phyloP scores from a whole-genome alignment of 2,888 invertebrate species.

The Eupithecia abbreviata region DNA sequence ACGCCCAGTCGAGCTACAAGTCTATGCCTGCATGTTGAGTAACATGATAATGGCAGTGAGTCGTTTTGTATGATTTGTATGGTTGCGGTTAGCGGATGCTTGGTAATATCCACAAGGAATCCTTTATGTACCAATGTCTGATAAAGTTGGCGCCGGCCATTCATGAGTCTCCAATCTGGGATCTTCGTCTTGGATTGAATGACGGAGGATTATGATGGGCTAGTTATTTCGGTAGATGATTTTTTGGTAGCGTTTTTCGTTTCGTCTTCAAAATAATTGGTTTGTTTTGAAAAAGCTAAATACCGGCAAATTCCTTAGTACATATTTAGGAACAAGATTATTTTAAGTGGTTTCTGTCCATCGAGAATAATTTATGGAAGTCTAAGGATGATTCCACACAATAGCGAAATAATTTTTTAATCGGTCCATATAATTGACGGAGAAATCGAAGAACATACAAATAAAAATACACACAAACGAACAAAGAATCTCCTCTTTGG shows the following conservation, averaged over 20 bases:
- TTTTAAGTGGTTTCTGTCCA: too few species aligned
- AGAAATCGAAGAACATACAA: too few species aligned
- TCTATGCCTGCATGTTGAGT: conserved; percentile 27
- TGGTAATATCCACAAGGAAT: conserved; percentile 62
- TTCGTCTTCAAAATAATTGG: too few species aligned
- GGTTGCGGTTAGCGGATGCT: conserved; percentile 66
- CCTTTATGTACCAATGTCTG: conserved; percentile 67
- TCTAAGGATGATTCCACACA: too few species aligned
- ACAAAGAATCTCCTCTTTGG: too few species aligned
- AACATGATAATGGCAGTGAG: conserved; percentile 56
- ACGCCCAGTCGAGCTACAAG: conserved; percentile 16
- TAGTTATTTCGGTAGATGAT: neutral
- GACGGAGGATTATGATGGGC: neutral
- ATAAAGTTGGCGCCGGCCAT: conserved; percentile 43
- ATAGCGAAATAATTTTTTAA: too few species aligned
- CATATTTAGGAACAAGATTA: too few species aligned
- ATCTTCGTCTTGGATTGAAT: conserved; percentile 19
- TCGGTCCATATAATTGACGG: too few species aligned
- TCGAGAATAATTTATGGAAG: too few species aligned
- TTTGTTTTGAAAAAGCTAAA: too few species aligned
- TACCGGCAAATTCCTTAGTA: too few species aligned
- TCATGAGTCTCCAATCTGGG: conserved; percentile 37
- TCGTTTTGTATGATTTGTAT: conserved; percentile 57
- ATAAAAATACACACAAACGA: too few species aligned
- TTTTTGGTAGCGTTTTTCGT: neutral